A percentile compares a stretch with the other conserved stretches of the same genome.
Evolutionary conservation across 1,140 invertebrate genomes (phyloP).

Genomic region (Drosophila eugracilis): DNA sequence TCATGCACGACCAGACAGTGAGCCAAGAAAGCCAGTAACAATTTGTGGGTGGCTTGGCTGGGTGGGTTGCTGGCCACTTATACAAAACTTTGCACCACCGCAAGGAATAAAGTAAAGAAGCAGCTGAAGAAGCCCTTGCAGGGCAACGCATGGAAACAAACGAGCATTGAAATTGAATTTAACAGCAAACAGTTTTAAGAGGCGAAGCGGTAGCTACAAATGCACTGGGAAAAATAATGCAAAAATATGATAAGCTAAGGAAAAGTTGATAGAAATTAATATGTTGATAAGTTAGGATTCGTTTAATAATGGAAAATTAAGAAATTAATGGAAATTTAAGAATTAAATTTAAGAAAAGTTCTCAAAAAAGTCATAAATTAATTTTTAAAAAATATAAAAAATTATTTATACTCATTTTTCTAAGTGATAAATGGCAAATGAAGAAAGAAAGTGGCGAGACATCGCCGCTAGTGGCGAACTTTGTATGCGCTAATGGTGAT

Average conservation of each 20-base stretch:
- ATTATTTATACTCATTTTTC: too few relatives aligned
- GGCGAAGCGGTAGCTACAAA: slow-evolving; percentile 29
- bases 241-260: too few relatives aligned
- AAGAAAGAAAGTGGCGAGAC: slow-evolving; percentile 3
- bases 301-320: too few relatives aligned
- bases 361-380: too few relatives aligned
- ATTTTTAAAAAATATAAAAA: too few relatives aligned
- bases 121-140: slow-evolving; percentile 27
- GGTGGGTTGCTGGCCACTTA: slow-evolving; percentile 48
- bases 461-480: slow-evolving; percentile 54
- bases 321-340: too few relatives aligned
- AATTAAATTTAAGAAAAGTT: too few relatives aligned
- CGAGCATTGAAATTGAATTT: slow-evolving; percentile 83
- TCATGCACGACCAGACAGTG: slow-evolving; percentile 73
- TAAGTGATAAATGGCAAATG: neutral
- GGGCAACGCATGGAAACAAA: slow-evolving; percentile 73
- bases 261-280: too few relatives aligned
- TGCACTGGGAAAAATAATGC: neutral
- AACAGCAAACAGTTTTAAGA: slow-evolving; percentile 81
- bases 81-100: slow-evolving; percentile 67
- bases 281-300: too few relatives aligned
- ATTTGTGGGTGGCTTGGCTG: slow-evolving; percentile 1
- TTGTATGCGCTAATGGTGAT: slow-evolving; percentile 77
- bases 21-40: slow-evolving; percentile 59
- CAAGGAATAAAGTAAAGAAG: slow-evolving; percentile 65